These are phyloP conservation scores for Geodia barretti DNA, from an alignment of 37 sponge, comb jelly and placozoan genomes.

Conservation along the genomic window DNA sequence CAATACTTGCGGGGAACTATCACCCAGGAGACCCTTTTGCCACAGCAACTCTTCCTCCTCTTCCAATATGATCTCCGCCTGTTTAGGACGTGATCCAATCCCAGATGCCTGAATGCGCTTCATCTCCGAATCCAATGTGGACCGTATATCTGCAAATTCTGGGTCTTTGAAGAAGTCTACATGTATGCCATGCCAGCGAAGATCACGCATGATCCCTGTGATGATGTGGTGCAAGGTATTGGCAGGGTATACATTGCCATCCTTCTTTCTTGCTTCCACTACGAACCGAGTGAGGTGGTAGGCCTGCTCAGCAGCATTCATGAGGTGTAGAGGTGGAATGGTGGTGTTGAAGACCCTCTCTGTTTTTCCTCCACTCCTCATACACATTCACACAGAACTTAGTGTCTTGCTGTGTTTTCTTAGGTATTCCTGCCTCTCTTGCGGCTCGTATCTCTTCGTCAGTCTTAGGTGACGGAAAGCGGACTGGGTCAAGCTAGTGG, in stretches of 20 bases:
- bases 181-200: background rate
- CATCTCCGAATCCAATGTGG: constrained; percentile 40
- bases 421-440: background rate
- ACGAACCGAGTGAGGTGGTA: background rate
- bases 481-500: no score
- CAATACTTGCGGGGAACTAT: constrained; percentile 7
- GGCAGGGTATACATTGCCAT: constrained; percentile 5
- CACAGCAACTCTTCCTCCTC: constrained; percentile 33
- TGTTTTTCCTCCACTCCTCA: background rate
- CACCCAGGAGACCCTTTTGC: constrained; percentile 27
- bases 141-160: constrained; percentile 20
- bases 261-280: background rate
- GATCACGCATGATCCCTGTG: background rate
- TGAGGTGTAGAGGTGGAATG: no score
- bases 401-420: background rate
- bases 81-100: background rate
- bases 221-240: background rate
- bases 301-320: no score
- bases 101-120: constrained; percentile 24
- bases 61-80: constrained; percentile 12
- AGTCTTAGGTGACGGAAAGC: background rate
- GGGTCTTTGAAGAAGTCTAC: constrained; percentile 31
- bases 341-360: no score
- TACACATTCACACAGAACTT: constrained; percentile 6
- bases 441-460: background rate